These are phyloP conservation scores for Lasioglossum villosulum DNA, from an alignment of 2,888 invertebrate genomes.

Conservation along the genomic window DNA sequence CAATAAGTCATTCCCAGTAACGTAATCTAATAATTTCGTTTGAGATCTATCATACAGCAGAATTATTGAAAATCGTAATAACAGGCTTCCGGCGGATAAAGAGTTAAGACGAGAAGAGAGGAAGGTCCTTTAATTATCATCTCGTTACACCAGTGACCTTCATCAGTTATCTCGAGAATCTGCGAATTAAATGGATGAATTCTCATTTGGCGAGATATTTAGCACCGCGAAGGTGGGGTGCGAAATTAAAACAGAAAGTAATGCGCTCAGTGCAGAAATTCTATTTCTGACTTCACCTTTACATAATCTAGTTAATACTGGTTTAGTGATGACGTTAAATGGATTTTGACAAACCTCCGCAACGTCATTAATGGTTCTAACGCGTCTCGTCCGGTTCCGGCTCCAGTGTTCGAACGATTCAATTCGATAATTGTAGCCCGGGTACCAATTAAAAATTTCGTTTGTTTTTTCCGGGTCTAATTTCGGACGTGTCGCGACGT, in stretches of 20 bases:
- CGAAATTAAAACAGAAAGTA: background rate
- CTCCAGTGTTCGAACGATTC: background rate
- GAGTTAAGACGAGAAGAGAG: background rate
- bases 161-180: background rate
- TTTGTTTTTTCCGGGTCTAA: conserved; percentile 15
- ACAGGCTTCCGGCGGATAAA: background rate
- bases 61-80: background rate
- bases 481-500: background rate
- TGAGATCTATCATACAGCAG: background rate
- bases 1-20: background rate
- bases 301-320: background rate
- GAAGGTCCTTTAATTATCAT: background rate
- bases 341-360: background rate
- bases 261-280: background rate
- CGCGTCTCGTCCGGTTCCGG: background rate
- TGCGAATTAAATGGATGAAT: conserved; percentile 3
- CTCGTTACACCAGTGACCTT: background rate
- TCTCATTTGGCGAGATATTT: conserved; percentile 4
- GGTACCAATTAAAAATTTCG: conserved; percentile 25
- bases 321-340: background rate
- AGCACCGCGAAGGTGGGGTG: background rate
- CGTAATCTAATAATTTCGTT: background rate
- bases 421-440: background rate
- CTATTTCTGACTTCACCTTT: background rate
- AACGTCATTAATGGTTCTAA: background rate